Evolutionary conservation across 1,140 invertebrate genomes (phyloP).

Genomic region (Batillaria attramentaria): DNA sequence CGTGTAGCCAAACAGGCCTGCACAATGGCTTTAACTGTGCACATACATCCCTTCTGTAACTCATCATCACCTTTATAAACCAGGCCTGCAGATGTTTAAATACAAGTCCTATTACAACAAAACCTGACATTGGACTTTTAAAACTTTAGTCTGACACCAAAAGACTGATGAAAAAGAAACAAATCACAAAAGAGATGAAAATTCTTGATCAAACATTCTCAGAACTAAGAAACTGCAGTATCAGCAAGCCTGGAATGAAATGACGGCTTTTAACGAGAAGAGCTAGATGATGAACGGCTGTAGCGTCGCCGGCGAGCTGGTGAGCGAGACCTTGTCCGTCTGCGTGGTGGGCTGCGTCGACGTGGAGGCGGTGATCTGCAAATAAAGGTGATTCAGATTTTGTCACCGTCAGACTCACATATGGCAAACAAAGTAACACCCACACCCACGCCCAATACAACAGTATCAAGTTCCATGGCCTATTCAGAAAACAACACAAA

Average conservation of each 20-base stretch:
- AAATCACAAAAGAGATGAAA: too few relatives aligned
- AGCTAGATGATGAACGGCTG: constrained; percentile 78
- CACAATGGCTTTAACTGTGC: too few relatives aligned
- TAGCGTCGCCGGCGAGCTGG: constrained; percentile 81
- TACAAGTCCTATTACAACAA: too few relatives aligned
- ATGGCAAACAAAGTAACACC: too few relatives aligned
- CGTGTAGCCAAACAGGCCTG: too few relatives aligned
- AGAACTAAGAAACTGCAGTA: not conserved
- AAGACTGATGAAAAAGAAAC: too few relatives aligned
- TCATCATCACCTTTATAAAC: too few relatives aligned
- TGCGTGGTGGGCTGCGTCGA: constrained; percentile 77
- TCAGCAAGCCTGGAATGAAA: not conserved
- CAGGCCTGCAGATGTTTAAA: too few relatives aligned
- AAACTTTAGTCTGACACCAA: too few relatives aligned
- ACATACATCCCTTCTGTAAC: too few relatives aligned
- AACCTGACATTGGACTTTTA: too few relatives aligned
- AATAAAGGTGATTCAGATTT: not conserved
- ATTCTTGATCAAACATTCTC: too few relatives aligned
- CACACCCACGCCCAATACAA: not conserved
- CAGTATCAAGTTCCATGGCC: not conserved
- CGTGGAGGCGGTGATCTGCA: constrained; percentile 71
- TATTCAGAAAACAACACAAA: not conserved
- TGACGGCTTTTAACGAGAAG: constrained; percentile 51
- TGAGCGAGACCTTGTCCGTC: constrained; percentile 75
- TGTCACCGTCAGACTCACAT: not conserved